Percentiles rank a stretch among this genome's conserved stretches.
phyloP scores from a whole-genome alignment of 1,140 invertebrate genomes.

The Eueides isabella region DNA sequence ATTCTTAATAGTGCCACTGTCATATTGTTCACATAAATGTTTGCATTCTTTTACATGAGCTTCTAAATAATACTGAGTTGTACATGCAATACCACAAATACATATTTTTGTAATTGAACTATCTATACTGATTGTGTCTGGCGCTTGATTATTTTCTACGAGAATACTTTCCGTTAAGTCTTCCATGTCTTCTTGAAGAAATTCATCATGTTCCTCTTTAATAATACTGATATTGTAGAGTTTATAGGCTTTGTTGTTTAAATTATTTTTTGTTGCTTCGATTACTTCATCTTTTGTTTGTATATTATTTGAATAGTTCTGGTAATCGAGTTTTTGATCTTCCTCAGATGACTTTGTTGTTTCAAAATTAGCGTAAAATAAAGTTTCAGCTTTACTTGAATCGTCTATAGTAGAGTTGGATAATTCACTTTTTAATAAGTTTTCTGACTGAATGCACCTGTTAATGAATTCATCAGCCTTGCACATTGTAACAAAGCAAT shows the following conservation, averaged over 20 bases:
- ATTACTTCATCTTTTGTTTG: too few relatives aligned
- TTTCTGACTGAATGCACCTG: slow-evolving; percentile 56
- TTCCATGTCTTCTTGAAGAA: slow-evolving; percentile 27
- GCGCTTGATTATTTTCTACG: slow-evolving; percentile 3
- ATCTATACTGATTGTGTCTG: neutral
- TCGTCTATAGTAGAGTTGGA: slow-evolving; percentile 19
- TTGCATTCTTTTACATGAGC: slow-evolving; percentile 19
- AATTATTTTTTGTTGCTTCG: too few relatives aligned
- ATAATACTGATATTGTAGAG: neutral
- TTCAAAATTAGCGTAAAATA: slow-evolving; percentile 17
- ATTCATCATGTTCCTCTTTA: slow-evolving; percentile 33
- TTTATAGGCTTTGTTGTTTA: neutral
- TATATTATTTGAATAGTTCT: neutral
- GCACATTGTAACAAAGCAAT: slow-evolving; percentile 53
- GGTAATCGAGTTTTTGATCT: neutral
- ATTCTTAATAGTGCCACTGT: neutral
- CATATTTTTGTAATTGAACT: neutral
- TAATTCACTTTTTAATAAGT: slow-evolving; percentile 49
- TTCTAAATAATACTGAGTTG: neutral
- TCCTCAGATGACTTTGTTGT: neutral
- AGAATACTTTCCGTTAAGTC: slow-evolving; percentile 17
- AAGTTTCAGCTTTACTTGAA: slow-evolving; percentile 24
- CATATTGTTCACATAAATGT: neutral
- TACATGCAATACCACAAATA: slow-evolving; percentile 12
- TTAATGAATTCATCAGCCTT: slow-evolving; percentile 64